Conservation (phyloP, 2,888 invertebrate genomes). For the Oscheius sp. region DNA sequence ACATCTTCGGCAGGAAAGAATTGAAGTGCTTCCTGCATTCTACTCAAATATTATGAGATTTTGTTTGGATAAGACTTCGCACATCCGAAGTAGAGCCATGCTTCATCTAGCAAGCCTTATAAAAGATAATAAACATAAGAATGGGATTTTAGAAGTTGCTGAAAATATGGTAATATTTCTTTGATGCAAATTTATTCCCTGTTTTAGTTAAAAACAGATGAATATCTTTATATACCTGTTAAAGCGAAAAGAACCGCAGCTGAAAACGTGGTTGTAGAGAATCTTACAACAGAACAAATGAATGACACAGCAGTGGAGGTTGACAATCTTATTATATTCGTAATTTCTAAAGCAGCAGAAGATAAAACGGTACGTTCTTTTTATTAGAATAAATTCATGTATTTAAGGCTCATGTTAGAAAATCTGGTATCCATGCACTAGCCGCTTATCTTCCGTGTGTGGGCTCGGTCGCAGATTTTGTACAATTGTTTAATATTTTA, state of each 20-base stretch:
- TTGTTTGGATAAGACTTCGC: constrained; percentile 78
- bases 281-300: too few species aligned
- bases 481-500: neutral
- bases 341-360: constrained; percentile 1
- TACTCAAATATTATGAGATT: constrained; percentile 78
- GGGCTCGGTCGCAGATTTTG: neutral
- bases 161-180: constrained; percentile 22
- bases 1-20: neutral
- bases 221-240: neutral
- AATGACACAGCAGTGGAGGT: constrained; percentile 1
- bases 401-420: constrained; percentile 33
- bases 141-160: neutral
- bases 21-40: constrained; percentile 63
- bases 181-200: neutral
- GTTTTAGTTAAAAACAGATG: constrained; percentile 22
- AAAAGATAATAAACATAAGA: neutral
- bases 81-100: constrained; percentile 80
- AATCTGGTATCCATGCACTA: constrained; percentile 27
- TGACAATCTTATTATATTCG: constrained; percentile 19
- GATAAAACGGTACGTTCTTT: constrained; percentile 19
- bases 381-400: neutral
- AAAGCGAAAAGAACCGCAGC: neutral
- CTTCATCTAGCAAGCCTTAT: constrained; percentile 75
- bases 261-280: constrained; percentile 11
- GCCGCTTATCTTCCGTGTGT: constrained; percentile 5